Evolutionary conservation across 2,797 vertebrate species (phyloP), one percentile per base, ranked within the genome.

Genomic region (Gobionotothen gibberifrons): DNA sequence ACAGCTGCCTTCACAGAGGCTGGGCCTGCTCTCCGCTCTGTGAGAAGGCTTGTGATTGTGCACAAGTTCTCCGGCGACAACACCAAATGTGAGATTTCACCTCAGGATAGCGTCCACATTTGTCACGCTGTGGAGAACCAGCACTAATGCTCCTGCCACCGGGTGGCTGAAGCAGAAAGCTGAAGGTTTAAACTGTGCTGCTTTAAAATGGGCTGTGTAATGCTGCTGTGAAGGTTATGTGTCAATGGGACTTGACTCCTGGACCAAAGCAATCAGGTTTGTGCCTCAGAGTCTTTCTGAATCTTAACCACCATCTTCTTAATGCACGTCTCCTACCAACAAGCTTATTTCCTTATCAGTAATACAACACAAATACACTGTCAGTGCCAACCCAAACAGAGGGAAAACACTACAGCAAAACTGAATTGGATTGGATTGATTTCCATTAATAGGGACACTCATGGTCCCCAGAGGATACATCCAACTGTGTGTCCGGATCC

Each of bases 1-100:
- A 72, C 86, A 88, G 88, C 89, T 90, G 90, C 82, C 72, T 65
- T 66, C 40, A 26, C 75, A 44, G 62, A 78, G 51, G 44, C 60
- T 32, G 52, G 12, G 63, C 40, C 65, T 63, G 71, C 65, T 66
- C 59, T 76, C 51, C 51, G 21, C 61, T 83, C 71, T 57, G 72
- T 76, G 76, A 69, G 19, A 48, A 14, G 67, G 51, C 44, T 71
- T 52, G 46, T 73, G 69, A 74, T 58, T 57, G 48, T 52, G 46
- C 56, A 39, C 1, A 2, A 62, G 21, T 72, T 72, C 1, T 68
- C 44, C 19, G n/a, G 36, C 7, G 21, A 48, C 76, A 36, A 55
- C 56, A 54, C 68, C 13, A 69, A 77, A 86, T 76, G 74, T 62
- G 82, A 66, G 64, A 69, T 82, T 81, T 81, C 74, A 72, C 85